Evolutionary conservation across 2,888 invertebrate genomes (phyloP).

Genomic region (Lapara coniferarum): DNA sequence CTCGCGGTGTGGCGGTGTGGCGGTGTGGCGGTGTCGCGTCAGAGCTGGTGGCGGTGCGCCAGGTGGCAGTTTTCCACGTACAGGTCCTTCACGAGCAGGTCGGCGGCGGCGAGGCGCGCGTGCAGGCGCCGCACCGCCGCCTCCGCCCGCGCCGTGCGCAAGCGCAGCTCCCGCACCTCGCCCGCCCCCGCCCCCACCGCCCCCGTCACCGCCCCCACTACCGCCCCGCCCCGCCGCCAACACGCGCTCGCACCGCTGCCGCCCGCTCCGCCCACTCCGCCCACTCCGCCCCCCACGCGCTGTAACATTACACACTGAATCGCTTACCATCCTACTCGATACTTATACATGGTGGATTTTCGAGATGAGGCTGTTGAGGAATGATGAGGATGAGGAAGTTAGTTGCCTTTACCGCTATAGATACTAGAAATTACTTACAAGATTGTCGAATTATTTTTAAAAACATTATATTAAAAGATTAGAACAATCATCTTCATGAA

Average conservation of each 20-base stretch:
- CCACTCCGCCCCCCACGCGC: conserved; percentile 30
- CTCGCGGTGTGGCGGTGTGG: neutral
- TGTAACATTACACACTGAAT: neutral
- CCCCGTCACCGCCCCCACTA: conserved; percentile 29
- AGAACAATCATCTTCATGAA: no score
- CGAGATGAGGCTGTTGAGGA: no score
- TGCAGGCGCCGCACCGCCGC: conserved; percentile 69
- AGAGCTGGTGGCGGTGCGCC: conserved; percentile 49
- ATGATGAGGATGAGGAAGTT: no score
- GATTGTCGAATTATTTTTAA: no score
- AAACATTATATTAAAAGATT: no score
- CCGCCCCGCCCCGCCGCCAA: conserved; percentile 25
- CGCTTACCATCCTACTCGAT: no score
- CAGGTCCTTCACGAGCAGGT: conserved; percentile 91
- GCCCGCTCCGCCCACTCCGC: conserved; percentile 57
- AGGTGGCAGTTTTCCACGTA: conserved; percentile 93
- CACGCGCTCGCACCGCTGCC: conserved; percentile 31
- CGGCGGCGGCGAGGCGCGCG: conserved; percentile 88
- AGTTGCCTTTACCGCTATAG: no score
- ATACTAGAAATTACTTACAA: no score
- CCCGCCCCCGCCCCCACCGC: conserved; percentile 77
- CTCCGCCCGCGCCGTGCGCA: conserved; percentile 74
- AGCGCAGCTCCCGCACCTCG: conserved; percentile 72
- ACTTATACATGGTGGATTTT: no score
- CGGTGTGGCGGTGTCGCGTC: conserved; percentile 32